Conservation (phyloP, 2,113 vertebrate species). For the Aplodontia rufa region DNA sequence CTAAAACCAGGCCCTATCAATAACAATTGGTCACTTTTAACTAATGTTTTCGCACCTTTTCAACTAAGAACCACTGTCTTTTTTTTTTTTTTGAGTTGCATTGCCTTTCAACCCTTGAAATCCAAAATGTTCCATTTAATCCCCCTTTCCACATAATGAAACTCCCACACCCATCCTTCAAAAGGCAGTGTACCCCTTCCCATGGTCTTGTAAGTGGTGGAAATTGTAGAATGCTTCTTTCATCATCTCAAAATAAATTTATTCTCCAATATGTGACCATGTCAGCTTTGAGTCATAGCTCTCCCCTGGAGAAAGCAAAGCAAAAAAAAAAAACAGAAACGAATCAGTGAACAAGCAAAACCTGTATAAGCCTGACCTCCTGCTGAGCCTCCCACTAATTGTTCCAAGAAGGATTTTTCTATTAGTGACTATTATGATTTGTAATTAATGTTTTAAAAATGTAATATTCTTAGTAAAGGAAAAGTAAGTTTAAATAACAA, state of each 20-base stretch:
- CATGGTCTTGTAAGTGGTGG: too few relatives aligned
- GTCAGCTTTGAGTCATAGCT: constrained; percentile 1
- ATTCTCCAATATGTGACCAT: too few relatives aligned
- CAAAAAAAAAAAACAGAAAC: constrained; percentile 41
- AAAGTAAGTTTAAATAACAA: constrained; percentile 7
- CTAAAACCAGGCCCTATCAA: not conserved
- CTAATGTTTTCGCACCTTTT: not conserved
- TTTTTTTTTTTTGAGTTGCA: too few relatives aligned
- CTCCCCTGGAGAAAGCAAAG: constrained; percentile 30
- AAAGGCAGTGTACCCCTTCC: too few relatives aligned
- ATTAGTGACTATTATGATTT: not conserved
- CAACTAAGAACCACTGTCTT: not conserved
- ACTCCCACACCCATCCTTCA: too few relatives aligned
- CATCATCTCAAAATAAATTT: too few relatives aligned
- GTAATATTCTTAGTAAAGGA: not conserved
- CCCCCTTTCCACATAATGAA: too few relatives aligned
- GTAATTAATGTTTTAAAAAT: constrained; percentile 23
- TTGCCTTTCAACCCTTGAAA: too few relatives aligned
- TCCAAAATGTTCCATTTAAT: too few relatives aligned
- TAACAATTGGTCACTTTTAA: not conserved
- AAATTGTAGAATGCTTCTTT: too few relatives aligned
- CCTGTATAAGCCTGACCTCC: not conserved
- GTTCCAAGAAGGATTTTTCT: not conserved
- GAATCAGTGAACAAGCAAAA: constrained; percentile 37
- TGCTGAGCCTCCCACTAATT: not conserved